Evolutionary conservation across 2,888 invertebrate species (phyloP), one percentile per base, ranked within the genome.

Genomic region (Gasteruption jaculator): DNA sequence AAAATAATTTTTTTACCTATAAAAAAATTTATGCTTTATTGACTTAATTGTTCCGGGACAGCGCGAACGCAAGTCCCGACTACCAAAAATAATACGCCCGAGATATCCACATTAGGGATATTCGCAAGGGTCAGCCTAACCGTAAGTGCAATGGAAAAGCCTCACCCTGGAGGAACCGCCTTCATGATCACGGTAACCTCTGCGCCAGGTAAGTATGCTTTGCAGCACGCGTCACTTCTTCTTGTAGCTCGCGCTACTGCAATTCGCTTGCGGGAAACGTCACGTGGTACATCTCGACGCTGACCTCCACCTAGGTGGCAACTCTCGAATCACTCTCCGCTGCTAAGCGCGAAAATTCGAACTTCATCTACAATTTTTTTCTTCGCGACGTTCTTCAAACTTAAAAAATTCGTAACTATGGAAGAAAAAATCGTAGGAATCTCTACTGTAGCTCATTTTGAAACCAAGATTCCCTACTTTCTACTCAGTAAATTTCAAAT

Each of bases 141-240:
- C 75, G 69, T 57, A 31, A 63, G 77, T 77, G 77, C 77, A 77
- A 77, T 76, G 77, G 71, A 71, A 72, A 73, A 73, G 71, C 74
- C 76, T 76, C 72, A 41, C 61, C 68, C 67, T 63, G 65, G 60
- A 65, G 67, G 67, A 67, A 65, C 65, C 65, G 65, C 66, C 67
- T 66, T 65, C 50, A 32, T 74, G 76, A 77, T 77, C 76, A 73
- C 68, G 73, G 73, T 73, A 67, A 59, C 71, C 73, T 73, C 76
- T 74, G 74, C 73, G 75, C 75, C 76, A 76, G 74, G 76, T 76
- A 76, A 76, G 75, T 65, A 66, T 66, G 66, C 57, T 61, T 45
- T 45, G n/a, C 63, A 3, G 2, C 30, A 6, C 21, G 12, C 18
- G 3, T 5, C 11, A 1, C 65, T 64, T 5, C 8, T 18, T 40